Evolutionary conservation across 1,140 invertebrate species (phyloP).

Genomic region (Aporrectodea caliginosa): DNA sequence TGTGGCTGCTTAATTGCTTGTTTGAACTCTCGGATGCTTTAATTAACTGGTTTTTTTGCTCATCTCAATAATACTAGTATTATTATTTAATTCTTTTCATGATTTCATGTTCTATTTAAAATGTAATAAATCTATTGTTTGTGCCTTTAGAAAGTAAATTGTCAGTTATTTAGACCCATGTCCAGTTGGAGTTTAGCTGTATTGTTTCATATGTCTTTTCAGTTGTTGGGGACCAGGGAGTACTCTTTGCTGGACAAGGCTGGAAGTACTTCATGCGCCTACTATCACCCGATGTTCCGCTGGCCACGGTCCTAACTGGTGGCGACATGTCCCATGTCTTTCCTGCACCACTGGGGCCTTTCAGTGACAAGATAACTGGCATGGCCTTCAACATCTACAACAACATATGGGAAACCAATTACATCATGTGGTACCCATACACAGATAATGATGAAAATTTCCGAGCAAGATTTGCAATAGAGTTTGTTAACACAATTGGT

Average conservation of each 20-base stretch:
- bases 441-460: conserved; percentile 38
- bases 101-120: not conserved
- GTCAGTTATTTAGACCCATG: too few species aligned
- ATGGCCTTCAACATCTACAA: conserved; percentile 48
- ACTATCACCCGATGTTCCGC: conserved; percentile 37
- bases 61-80: not conserved
- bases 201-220: not conserved
- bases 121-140: not conserved
- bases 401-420: conserved; percentile 52
- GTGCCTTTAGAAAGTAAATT: not conserved
- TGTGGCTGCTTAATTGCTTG: too few species aligned
- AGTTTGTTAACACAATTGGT: not conserved
- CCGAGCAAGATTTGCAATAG: conserved; percentile 38
- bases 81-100: not conserved
- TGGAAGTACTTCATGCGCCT: conserved; percentile 33
- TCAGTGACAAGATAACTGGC: conserved; percentile 36
- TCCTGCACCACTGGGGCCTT: conserved; percentile 42
- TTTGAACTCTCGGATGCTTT: too few species aligned
- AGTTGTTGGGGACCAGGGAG: conserved; percentile 4
- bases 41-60: too few species aligned
- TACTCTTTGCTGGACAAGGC: not conserved
- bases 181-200: too few species aligned
- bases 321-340: conserved; percentile 38
- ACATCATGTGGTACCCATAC: conserved; percentile 49
- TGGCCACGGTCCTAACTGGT: conserved; percentile 38